Percentiles rank a stretch among this genome's conserved stretches.
These are phyloP conservation scores for Rhinatrema bivittatum DNA, from an alignment of 2,797 vertebrate genomes.

Conservation along the genomic window DNA sequence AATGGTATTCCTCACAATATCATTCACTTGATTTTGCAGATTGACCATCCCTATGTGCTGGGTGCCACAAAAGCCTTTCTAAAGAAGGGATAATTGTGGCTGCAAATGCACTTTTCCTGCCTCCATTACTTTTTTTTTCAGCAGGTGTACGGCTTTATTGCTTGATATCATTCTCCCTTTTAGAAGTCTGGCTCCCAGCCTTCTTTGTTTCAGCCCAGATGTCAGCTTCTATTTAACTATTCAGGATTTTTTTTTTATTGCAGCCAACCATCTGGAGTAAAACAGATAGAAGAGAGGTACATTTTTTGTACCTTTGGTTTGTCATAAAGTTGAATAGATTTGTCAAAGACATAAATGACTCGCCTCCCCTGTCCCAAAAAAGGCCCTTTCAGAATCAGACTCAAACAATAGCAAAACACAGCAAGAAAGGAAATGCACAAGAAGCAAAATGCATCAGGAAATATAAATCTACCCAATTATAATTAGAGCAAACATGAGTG, in stretches of 20 bases:
- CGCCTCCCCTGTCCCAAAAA: conserved; percentile 39
- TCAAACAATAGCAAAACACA: too few species aligned
- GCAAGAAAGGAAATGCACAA: too few species aligned
- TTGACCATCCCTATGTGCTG: conserved; percentile 10
- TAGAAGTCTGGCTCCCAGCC: conserved; percentile 43
- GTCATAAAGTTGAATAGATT: conserved; percentile 49
- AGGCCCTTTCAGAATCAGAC: too few species aligned
- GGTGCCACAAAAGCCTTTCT: conserved; percentile 23
- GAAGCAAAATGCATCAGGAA: conserved; percentile 33
- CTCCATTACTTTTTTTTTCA: conserved; percentile 37
- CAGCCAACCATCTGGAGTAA: conserved; percentile 50
- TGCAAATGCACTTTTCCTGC: conserved; percentile 28
- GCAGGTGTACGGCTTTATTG: conserved; percentile 45
- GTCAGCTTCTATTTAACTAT: conserved; percentile 48
- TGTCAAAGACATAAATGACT: conserved; percentile 42
- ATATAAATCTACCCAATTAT: conserved; percentile 53
- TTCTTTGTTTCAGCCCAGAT: conserved; percentile 54
- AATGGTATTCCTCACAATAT: not conserved
- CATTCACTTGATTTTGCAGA: conserved; percentile 21
- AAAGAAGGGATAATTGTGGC: conserved; percentile 1
- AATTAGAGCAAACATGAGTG: conserved; percentile 51
- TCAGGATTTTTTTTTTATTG: conserved; percentile 21
- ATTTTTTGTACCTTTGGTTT: conserved; percentile 43
- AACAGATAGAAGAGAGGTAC: conserved; percentile 35
- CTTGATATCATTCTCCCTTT: conserved; percentile 26